A percentile compares a stretch with the other conserved stretches of the same genome.
Conservation (phyloP, 1,140 invertebrate genomes). For the Drosophila takahashii region DNA sequence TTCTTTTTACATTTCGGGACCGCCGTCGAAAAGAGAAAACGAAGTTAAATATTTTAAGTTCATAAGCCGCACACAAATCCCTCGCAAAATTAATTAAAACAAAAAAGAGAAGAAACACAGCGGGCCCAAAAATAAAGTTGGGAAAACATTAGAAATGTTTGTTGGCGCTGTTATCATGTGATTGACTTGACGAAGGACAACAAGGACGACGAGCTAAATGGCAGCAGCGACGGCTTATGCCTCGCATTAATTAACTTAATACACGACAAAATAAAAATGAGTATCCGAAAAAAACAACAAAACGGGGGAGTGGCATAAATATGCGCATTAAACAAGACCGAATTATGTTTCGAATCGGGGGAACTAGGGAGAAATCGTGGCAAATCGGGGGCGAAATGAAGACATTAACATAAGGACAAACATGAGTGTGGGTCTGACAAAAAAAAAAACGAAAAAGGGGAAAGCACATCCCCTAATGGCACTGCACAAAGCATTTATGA, state of each 20-base stretch:
- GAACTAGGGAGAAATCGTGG: constrained; percentile 1
- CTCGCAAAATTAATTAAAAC: constrained; percentile 74
- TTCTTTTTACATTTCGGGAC: constrained; percentile 17
- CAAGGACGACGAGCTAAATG: constrained; percentile 56
- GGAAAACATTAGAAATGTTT: constrained; percentile 37
- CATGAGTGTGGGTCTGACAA: constrained; percentile 2
- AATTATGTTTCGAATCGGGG: constrained; percentile 37
- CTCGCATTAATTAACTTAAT: constrained; percentile 76
- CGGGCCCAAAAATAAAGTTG: constrained; percentile 37
- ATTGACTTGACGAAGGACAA: constrained; percentile 79
- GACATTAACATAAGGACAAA: constrained; percentile 46
- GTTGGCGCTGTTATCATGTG: constrained; percentile 41
- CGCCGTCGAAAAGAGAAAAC: constrained; percentile 3
- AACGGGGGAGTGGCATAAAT: constrained; percentile 49
- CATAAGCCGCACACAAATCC: constrained; percentile 68
- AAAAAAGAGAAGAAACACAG: constrained; percentile 47
- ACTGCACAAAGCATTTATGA: constrained; percentile 4
- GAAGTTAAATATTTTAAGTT: constrained; percentile 74
- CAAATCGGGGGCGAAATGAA: constrained; percentile 30
- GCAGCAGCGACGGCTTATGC: constrained; percentile 60
- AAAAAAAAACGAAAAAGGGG: background rate
- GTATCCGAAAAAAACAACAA: constrained; percentile 21
- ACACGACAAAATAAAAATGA: constrained; percentile 54
- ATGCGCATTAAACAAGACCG: constrained; percentile 58
- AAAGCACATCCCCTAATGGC: background rate